Conservation (phyloP, 2,888 invertebrate species). For the Chydorus sphaericus region DNA sequence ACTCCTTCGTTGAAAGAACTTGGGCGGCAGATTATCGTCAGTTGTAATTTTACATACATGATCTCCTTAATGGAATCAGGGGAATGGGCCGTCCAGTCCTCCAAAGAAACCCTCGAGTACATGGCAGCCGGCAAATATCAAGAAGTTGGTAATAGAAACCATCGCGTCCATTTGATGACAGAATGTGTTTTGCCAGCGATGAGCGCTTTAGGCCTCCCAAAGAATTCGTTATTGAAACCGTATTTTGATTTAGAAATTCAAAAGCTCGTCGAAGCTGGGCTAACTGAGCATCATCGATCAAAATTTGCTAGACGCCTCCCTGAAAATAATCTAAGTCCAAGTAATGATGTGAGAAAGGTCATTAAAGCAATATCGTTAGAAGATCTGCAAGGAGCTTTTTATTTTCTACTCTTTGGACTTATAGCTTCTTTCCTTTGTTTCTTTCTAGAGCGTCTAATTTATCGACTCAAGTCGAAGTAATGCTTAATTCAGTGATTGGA, state of each 20-base stretch:
- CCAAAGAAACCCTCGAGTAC: conserved; percentile 23
- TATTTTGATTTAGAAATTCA: conserved; percentile 48
- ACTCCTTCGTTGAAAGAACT: conserved; percentile 51
- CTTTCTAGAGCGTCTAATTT: too few relatives aligned
- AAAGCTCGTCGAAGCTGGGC: conserved; percentile 54
- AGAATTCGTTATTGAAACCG: conserved; percentile 60
- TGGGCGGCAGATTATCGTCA: conserved; percentile 35
- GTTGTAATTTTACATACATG: conserved; percentile 42
- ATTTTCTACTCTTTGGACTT: too few relatives aligned
- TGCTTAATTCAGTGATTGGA: too few relatives aligned
- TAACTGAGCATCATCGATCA: conserved; percentile 61
- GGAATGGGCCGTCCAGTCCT: conserved; percentile 37
- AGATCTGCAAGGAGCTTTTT: conserved; percentile 1
- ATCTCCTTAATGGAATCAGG: conserved; percentile 53
- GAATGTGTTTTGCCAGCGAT: conserved; percentile 69
- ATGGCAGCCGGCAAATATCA: conserved; percentile 23
- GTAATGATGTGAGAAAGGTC: not conserved
- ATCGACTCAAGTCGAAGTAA: too few relatives aligned
- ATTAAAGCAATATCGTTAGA: not conserved
- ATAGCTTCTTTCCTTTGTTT: too few relatives aligned
- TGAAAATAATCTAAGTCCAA: too few relatives aligned
- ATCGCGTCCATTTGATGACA: conserved; percentile 55
- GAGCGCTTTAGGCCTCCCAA: conserved; percentile 63
- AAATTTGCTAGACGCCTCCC: conserved; percentile 37
- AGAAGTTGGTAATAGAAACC: not conserved